These are phyloP conservation scores for Pseudochaenichthys georgianus DNA, from an alignment of 2,797 vertebrate species.

Conservation along the genomic window DNA sequence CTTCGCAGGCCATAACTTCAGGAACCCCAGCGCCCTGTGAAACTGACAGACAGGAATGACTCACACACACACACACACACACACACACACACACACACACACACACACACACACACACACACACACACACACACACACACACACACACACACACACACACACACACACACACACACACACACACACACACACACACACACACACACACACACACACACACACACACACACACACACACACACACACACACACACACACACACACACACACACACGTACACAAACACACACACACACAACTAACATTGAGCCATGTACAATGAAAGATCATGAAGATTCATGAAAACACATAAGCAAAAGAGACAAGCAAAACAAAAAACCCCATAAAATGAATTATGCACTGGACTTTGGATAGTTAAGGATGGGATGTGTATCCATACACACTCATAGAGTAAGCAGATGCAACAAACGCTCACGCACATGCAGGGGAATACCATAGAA, in stretches of 20 bases:
- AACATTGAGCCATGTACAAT: conserved; percentile 66
- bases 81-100: neutral
- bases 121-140: conserved; percentile 29
- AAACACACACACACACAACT: conserved; percentile 15
- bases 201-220: conserved; percentile 24
- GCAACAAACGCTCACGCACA: conserved; percentile 54
- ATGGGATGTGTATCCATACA: conserved; percentile 43
- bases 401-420: conserved; percentile 43
- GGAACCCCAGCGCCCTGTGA: conserved; percentile 97
- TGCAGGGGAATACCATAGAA: conserved; percentile 47
- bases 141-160: conserved; percentile 6
- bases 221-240: too few relatives aligned
- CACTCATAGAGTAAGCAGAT: conserved; percentile 28
- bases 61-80: conserved; percentile 32
- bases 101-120: conserved; percentile 32
- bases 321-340: conserved; percentile 20
- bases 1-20: conserved; percentile 96
- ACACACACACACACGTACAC: too few relatives aligned
- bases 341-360: conserved; percentile 37
- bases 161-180: conserved; percentile 21
- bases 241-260: too few relatives aligned
- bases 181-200: conserved; percentile 28
- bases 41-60: conserved; percentile 50
- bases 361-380: conserved; percentile 18
- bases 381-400: conserved; percentile 64